phyloP scores from a whole-genome alignment of 2,797 vertebrate genomes.

The Danio tinwini region DNA sequence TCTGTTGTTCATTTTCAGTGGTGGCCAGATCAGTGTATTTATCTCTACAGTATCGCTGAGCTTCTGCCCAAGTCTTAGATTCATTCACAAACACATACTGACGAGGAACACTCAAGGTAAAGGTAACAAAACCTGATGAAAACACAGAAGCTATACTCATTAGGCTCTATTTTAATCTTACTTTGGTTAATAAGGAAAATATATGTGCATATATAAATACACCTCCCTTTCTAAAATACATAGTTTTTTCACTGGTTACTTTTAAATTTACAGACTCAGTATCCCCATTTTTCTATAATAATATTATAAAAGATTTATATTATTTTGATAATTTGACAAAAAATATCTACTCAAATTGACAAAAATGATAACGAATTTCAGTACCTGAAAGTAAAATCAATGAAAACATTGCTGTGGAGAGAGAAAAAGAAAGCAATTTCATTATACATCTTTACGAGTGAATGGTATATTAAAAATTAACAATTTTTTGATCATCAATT shows the following conservation, averaged over 20 bases:
- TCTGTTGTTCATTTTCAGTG: constrained; percentile 2
- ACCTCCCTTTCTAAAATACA: no score
- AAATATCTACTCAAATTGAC: no score
- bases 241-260: no score
- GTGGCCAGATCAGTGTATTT: neutral
- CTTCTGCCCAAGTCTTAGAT: neutral
- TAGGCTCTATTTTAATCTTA: no score
- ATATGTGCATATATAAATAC: no score
- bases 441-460: neutral
- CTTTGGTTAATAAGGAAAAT: no score
- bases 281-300: no score
- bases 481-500: neutral
- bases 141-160: neutral
- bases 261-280: no score
- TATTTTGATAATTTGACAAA: no score
- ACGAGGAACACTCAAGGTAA: neutral
- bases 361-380: neutral
- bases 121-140: neutral
- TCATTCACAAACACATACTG: constrained; percentile 5
- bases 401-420: neutral
- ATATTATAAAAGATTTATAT: no score
- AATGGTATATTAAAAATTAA: neutral
- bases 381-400: neutral
- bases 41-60: neutral
- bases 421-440: neutral